Conservation (phyloP, 2,888 invertebrate genomes). For the Acanthopleura granulata region DNA sequence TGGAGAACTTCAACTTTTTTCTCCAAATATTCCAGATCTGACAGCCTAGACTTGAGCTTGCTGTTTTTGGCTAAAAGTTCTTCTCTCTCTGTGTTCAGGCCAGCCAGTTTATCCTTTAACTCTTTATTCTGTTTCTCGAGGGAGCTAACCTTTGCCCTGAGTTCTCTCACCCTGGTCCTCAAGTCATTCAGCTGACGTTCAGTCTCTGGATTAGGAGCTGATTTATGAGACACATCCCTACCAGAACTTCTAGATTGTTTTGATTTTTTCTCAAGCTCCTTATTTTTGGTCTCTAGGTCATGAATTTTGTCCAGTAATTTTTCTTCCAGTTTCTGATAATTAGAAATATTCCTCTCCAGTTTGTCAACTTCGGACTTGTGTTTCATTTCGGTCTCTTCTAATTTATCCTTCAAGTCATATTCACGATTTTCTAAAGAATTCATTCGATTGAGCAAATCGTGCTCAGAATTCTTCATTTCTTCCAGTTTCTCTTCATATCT, state of each 20-base stretch:
- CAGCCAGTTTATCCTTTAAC: constrained; percentile 44
- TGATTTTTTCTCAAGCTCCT: constrained; percentile 25
- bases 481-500: constrained; percentile 51
- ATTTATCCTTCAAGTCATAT: constrained; percentile 33
- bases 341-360: constrained; percentile 13
- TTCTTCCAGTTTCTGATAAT: constrained; percentile 36
- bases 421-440: constrained; percentile 51
- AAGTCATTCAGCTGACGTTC: constrained; percentile 21
- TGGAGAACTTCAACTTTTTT: constrained; percentile 38
- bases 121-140: constrained; percentile 48
- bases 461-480: constrained; percentile 50
- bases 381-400: constrained; percentile 34
- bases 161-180: constrained; percentile 13
- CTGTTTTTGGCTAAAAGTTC: constrained; percentile 19
- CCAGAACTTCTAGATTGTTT: constrained; percentile 11
- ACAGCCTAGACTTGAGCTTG: constrained; percentile 24
- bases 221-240: background rate
- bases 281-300: constrained; percentile 23
- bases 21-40: constrained; percentile 28
- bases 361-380: constrained; percentile 27
- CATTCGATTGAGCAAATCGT: constrained; percentile 48
- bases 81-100: constrained; percentile 27
- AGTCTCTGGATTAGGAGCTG: constrained; percentile 6
- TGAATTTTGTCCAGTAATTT: constrained; percentile 33
- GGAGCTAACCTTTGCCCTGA: constrained; percentile 34